A percentile compares a stretch with the other conserved stretches of the same genome.
Conservation (phyloP, 2,888 invertebrate genomes). For the Catocala nupta region DNA sequence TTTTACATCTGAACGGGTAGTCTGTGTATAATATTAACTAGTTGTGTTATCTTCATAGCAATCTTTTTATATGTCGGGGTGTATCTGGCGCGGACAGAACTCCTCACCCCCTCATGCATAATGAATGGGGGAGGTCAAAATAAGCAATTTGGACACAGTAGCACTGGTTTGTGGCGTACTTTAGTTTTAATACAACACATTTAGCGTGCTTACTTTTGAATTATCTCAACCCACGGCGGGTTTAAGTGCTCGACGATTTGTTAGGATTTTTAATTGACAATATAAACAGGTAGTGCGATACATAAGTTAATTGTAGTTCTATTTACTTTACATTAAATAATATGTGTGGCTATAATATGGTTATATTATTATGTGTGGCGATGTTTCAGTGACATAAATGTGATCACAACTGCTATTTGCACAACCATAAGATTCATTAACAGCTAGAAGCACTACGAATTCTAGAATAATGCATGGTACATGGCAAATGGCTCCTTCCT, state of each 20-base stretch:
- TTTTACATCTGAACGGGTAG: conserved; percentile 23
- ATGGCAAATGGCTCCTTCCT: no score
- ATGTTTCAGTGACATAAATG: no score
- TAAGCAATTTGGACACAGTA: conserved; percentile 82
- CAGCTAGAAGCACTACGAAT: no score
- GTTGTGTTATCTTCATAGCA: conserved; percentile 63
- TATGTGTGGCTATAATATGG: no score
- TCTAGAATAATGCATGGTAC: no score
- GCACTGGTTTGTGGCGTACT: conserved; percentile 78
- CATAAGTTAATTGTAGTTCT: not conserved
- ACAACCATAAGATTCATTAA: no score
- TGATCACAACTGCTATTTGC: no score
- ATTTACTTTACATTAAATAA: no score
- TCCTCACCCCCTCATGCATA: conserved; percentile 74
- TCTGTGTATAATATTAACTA: conserved; percentile 52
- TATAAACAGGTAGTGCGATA: not conserved
- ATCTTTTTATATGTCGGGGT: conserved; percentile 63
- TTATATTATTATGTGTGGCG: no score
- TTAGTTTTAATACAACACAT: conserved; percentile 75
- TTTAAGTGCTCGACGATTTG: conserved; percentile 8
- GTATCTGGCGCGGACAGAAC: conserved; percentile 64
- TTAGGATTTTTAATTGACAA: not conserved
- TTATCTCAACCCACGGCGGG: conserved; percentile 18
- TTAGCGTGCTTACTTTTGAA: conserved; percentile 56
- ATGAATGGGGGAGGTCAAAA: conserved; percentile 79